Conservation (phyloP, 2,797 vertebrate species). For the Myotis pilosus region DNA sequence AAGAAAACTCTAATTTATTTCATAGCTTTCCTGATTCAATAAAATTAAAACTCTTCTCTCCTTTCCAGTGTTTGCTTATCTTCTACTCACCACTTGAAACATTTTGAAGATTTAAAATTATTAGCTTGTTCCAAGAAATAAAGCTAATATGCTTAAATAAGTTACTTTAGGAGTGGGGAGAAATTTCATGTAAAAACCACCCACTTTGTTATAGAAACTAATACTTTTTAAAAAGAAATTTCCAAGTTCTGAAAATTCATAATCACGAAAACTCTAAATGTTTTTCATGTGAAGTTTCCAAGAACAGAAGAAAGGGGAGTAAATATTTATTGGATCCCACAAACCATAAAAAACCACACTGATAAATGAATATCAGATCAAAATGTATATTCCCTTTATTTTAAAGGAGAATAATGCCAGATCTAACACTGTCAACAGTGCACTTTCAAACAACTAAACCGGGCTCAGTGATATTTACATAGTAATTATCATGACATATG, state of each 20-base stretch:
- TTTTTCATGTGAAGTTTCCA: not conserved
- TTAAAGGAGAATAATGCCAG: not conserved
- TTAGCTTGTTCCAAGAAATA: not conserved
- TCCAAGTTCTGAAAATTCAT: not conserved
- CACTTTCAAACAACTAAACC: slow-evolving; percentile 25
- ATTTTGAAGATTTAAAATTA: slow-evolving; percentile 3
- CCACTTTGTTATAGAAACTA: not conserved
- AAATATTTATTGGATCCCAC: not conserved
- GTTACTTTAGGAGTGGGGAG: not conserved
- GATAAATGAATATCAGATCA: not conserved
- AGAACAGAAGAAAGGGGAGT: not conserved
- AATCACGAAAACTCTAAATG: not conserved
- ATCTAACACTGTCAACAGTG: not conserved
- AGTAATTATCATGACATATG: slow-evolving; percentile 52
- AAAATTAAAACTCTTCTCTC: not conserved
- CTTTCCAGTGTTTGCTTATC: not conserved
- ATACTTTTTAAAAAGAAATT: not conserved
- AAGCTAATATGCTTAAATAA: not conserved
- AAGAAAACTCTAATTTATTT: not conserved
- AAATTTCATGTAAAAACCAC: not conserved
- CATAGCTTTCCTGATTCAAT: not conserved
- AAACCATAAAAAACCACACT: not conserved
- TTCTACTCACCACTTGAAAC: not conserved
- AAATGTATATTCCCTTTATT: not conserved
- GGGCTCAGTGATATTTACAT: not conserved